A percentile compares a stretch with the other conserved stretches of the same genome.
Conservation (phyloP, 2,888 invertebrate genomes). For the Pristionchus exspectatus region DNA sequence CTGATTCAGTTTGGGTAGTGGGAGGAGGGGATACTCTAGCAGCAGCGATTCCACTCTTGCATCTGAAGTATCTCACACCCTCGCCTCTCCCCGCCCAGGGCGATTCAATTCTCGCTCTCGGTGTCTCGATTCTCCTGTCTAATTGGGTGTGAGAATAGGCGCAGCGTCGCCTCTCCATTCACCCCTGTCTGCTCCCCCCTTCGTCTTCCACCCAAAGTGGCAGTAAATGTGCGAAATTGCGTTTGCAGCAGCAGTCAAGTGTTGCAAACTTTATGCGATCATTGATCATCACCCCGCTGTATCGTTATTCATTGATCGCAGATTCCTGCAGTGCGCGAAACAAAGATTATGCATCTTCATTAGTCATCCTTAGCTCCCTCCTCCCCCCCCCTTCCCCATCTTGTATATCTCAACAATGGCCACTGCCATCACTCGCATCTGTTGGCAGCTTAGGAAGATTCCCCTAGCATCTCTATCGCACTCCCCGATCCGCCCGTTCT, state of each 20-base stretch:
- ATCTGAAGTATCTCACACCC: neutral
- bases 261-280: neutral
- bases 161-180: neutral
- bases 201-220: neutral
- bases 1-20: neutral
- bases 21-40: neutral
- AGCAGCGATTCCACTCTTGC: neutral
- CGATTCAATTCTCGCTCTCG: neutral
- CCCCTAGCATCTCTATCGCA: neutral
- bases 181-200: neutral
- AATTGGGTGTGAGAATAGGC: conserved; percentile 3
- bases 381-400: neutral
- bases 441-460: conserved; percentile 19
- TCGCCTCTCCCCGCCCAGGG: neutral
- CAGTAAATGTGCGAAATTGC: conserved; percentile 17
- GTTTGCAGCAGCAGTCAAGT: neutral
- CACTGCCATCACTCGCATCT: conserved; percentile 1
- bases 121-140: conserved; percentile 1
- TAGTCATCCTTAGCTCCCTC: neutral
- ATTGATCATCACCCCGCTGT: neutral
- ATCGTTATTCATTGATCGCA: no score
- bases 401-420: conserved; percentile 26
- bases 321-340: no score
- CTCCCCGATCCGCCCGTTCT: conserved; percentile 6
- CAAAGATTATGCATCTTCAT: no score